Evolutionary conservation across 1,140 invertebrate species (phyloP).

Genomic region (Dinothrombium tinctorium): DNA sequence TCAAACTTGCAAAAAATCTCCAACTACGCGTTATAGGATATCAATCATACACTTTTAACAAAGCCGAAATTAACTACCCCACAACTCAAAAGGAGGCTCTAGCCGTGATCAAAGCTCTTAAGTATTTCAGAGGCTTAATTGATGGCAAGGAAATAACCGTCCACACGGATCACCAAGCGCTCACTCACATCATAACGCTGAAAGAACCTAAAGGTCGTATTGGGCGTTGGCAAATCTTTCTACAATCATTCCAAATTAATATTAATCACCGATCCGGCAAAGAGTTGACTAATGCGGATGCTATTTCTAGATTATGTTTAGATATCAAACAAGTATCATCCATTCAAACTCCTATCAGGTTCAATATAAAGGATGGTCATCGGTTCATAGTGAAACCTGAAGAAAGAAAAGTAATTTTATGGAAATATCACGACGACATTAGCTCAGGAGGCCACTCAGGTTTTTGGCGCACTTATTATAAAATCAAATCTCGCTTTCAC

Average conservation of each 20-base stretch:
- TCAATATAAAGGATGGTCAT: neutral
- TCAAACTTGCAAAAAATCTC: conserved; percentile 5
- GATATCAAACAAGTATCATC: neutral
- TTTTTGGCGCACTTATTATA: conserved; percentile 1
- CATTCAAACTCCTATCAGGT: neutral
- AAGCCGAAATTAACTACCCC: conserved; percentile 20
- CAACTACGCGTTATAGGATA: conserved; percentile 15
- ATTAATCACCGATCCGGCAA: neutral
- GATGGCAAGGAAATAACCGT: neutral
- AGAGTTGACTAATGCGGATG: neutral
- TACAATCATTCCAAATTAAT: neutral
- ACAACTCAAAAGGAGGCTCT: conserved; percentile 23
- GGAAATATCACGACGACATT: neutral
- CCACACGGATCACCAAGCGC: conserved; percentile 1
- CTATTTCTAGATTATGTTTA: neutral
- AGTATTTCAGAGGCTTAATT: conserved; percentile 19
- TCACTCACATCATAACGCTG: neutral
- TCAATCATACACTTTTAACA: conserved; percentile 18
- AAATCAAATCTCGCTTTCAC: neutral
- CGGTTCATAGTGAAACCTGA: neutral
- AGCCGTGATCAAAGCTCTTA: conserved; percentile 21
- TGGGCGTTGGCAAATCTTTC: neutral
- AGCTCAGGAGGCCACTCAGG: conserved; percentile 1
- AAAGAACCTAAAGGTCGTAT: conserved; percentile 3
- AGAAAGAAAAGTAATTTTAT: neutral